Evolutionary conservation across 2,797 vertebrate genomes (phyloP).

Genomic region (Brachymystax lenok): DNA sequence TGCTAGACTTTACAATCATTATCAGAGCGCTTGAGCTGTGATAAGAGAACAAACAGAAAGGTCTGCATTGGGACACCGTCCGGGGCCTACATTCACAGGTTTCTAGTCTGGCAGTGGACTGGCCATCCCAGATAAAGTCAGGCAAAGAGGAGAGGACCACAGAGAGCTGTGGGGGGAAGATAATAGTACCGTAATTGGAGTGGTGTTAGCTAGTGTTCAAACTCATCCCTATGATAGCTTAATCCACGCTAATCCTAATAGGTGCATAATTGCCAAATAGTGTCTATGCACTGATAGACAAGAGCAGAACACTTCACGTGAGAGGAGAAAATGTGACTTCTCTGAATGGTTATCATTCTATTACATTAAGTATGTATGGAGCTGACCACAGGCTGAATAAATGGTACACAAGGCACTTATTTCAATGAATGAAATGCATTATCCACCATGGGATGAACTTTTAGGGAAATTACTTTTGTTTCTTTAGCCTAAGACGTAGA

Average conservation of each 20-base stretch:
- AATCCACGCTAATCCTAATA: slow-evolving; percentile 57
- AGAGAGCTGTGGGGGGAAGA: slow-evolving; percentile 32
- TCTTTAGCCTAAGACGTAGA: not conserved
- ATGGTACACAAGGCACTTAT: not conserved
- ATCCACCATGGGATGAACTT: not conserved
- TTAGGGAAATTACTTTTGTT: not conserved
- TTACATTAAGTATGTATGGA: not conserved
- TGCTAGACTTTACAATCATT: slow-evolving; percentile 15
- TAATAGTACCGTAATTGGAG: slow-evolving; percentile 53
- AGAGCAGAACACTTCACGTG: not conserved
- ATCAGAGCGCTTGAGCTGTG: slow-evolving; percentile 15
- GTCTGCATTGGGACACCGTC: slow-evolving; percentile 2
- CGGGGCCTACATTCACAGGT: slow-evolving; percentile 1
- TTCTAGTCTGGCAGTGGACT: slow-evolving; percentile 10
- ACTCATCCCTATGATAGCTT: slow-evolving; percentile 47
- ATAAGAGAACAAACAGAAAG: slow-evolving; percentile 22
- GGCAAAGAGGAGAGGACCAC: not conserved
- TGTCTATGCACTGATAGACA: slow-evolving; percentile 27
- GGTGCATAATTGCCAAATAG: slow-evolving; percentile 49
- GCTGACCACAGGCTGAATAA: not conserved
- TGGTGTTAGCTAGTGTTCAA: slow-evolving; percentile 47
- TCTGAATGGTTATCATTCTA: slow-evolving; percentile 1
- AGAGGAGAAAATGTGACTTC: slow-evolving; percentile 5
- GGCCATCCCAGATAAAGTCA: slow-evolving; percentile 17
- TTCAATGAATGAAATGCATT: not conserved